phyloP scores from a whole-genome alignment of 2,888 invertebrate genomes.

The Lapara coniferarum region DNA sequence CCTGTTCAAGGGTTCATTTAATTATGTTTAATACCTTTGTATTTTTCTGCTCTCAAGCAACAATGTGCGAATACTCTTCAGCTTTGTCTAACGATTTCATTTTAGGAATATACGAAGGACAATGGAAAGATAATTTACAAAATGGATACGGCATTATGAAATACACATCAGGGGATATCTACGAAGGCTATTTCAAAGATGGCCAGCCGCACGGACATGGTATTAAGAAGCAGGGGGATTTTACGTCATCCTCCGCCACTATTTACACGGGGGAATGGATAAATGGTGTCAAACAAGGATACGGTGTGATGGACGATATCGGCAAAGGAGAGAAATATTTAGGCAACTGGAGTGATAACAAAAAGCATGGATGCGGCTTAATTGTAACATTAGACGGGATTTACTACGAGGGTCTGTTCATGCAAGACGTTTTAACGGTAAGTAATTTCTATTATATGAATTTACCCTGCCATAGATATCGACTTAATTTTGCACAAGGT shows the following conservation, averaged over 20 bases:
- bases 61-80: too few species aligned
- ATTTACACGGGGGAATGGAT: conserved; percentile 96
- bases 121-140: conserved; percentile 92
- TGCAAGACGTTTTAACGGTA: conserved; percentile 90
- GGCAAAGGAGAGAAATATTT: conserved; percentile 94
- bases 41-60: too few species aligned
- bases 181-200: conserved; percentile 94
- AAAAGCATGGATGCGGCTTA: conserved; percentile 92
- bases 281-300: conserved; percentile 90
- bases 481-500: too few species aligned
- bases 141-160: conserved; percentile 91
- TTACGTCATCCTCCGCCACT: conserved; percentile 88
- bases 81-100: conserved; percentile 27
- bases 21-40: too few species aligned
- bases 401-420: conserved; percentile 95
- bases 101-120: conserved; percentile 89
- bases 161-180: conserved; percentile 90
- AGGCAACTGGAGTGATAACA: conserved; percentile 94
- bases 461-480: background rate
- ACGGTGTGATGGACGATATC: conserved; percentile 95
- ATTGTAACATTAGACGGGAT: conserved; percentile 95
- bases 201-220: conserved; percentile 94
- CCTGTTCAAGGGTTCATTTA: too few species aligned
- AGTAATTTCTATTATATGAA: conserved; percentile 44
- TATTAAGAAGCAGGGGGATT: conserved; percentile 90